Evolutionary conservation across 2,797 vertebrate species (phyloP), one percentile per base, ranked within the genome.

Genomic region (Takifugu rubripes): DNA sequence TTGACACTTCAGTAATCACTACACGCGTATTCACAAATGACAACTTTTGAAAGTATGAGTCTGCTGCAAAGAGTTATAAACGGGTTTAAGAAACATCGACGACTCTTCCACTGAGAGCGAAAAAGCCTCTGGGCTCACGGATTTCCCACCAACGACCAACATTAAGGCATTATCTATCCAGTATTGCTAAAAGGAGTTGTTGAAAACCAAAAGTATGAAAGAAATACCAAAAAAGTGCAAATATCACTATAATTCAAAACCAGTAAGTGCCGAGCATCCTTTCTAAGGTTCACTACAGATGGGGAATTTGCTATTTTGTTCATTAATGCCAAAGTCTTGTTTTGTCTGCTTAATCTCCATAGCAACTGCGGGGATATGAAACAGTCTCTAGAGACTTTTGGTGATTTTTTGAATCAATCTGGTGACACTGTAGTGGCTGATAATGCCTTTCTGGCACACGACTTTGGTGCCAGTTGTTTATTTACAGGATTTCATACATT

Each of bases 101-200:
- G 15, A 21, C 62, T 68, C 62, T 44, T 61, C 64, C 71, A 75
- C 85, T 11, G 33, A 36, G 11, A 2, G 12, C 33, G 4, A 73
- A 81, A 8, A 12, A 74, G 77, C 77, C 77, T 76, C 52, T 48
- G 68, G 75, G 82, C 83, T 74, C 15, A 3, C 31, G 58, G 63
- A 61, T 74, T 65, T 33, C 64, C 83, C 74, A 74, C 66, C 70
- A 45, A 66, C 77, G 78, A 87, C 63, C 64, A 69, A 84, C 65
- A 70, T 90, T 90, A 90, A 90, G 89, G 89, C 89, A 88, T 87
- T 68, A 66, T 85, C 86, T 87, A 88, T 85, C 79, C 86, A 88
- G 83, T 89, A 89, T 89, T 89, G 87, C 89, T 89, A 89, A 89
- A 85, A 84, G 67, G 74, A 59, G 70, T 75, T 72, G 59, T 67